Evolutionary conservation across 2,797 vertebrate genomes (phyloP).

Genomic region (Denticeps clupeoides): DNA sequence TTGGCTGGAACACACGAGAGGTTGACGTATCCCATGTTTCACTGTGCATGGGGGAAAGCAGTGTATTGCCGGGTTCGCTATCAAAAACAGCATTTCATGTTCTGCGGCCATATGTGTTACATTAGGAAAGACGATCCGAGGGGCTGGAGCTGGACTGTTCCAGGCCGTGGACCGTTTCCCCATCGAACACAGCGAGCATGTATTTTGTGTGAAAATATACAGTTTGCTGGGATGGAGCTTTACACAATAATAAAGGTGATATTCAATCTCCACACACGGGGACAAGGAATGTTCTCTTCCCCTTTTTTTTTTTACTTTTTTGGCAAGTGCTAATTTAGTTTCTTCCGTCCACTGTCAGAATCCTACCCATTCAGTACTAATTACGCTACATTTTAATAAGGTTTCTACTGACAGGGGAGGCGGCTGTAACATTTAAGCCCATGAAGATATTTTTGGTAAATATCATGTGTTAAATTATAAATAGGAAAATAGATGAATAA

Average conservation of each 20-base stretch:
- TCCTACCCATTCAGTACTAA: no score
- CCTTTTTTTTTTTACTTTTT: neutral
- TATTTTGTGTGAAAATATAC: constrained; percentile 5
- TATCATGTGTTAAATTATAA: no score
- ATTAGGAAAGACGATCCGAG: neutral
- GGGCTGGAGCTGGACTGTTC: neutral
- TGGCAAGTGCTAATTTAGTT: neutral
- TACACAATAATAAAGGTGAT: constrained; percentile 1
- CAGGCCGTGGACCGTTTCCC: neutral
- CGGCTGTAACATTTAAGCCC: no score
- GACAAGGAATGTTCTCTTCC: neutral
- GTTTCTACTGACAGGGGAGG: no score
- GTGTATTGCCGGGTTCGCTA: neutral
- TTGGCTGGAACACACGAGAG: neutral
- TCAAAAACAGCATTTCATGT: neutral
- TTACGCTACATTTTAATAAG: no score
- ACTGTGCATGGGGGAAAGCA: neutral
- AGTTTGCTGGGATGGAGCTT: neutral
- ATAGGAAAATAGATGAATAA: no score
- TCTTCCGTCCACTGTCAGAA: no score
- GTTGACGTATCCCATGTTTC: neutral
- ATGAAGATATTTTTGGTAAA: no score
- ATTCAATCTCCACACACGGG: constrained; percentile 1
- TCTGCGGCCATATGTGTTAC: neutral
- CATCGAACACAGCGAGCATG: neutral